Evolutionary conservation across 2,888 invertebrate species (phyloP).

Genomic region (Steinernema scapterisci): DNA sequence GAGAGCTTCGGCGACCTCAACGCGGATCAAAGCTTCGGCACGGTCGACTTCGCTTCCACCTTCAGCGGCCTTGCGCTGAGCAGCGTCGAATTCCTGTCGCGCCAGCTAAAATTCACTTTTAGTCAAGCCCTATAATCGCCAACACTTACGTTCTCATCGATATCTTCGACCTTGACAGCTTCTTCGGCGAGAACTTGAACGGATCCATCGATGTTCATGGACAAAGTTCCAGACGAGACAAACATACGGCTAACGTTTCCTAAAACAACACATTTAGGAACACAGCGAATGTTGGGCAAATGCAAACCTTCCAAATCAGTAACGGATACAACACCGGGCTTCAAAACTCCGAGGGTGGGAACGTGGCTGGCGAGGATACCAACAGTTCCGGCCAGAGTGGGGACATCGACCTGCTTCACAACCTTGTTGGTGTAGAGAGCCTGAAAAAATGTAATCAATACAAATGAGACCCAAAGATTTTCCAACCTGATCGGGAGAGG

Average conservation of each 20-base stretch:
- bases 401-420: constrained; percentile 67
- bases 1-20: constrained; percentile 62
- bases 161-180: constrained; percentile 55
- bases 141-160: constrained; percentile 59
- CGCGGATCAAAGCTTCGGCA: constrained; percentile 64
- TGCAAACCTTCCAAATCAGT: constrained; percentile 56
- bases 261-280: constrained; percentile 38
- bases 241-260: constrained; percentile 58
- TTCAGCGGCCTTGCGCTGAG: constrained; percentile 57
- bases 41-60: constrained; percentile 54
- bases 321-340: constrained; percentile 65
- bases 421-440: constrained; percentile 57
- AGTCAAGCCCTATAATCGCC: background rate
- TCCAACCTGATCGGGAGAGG: constrained; percentile 56
- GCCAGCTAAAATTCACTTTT: constrained; percentile 50
- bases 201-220: constrained; percentile 66
- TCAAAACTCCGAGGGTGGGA: constrained; percentile 65
- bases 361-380: constrained; percentile 66
- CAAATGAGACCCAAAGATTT: background rate
- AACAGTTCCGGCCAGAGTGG: constrained; percentile 63
- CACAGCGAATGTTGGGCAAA: constrained; percentile 1
- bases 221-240: constrained; percentile 66
- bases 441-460: constrained; percentile 41
- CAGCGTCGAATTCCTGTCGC: constrained; percentile 60
- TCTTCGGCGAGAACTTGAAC: constrained; percentile 66